Base-by-base conservation (phyloP, 1,140 invertebrate species). In the Limonius californicus region DNA sequence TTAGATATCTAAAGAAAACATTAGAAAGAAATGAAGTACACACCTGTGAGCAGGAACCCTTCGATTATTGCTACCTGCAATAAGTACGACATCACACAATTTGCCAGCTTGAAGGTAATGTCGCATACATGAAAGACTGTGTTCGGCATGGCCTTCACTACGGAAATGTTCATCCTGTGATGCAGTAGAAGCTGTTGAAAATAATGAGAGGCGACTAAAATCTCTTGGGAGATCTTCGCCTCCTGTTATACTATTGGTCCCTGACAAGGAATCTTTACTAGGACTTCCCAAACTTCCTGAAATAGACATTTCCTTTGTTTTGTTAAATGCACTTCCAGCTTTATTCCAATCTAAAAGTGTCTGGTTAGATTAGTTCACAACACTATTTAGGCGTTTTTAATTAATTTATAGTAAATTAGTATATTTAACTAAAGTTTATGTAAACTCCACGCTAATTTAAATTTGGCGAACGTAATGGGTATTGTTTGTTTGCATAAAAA, bases 91-190 rank as follows among this genome's bases (percentile, higher is more conserved):
- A 81, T 93, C 90, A 69, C 88, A 91, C 56, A 94, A 78, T 74
- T 91, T 87, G 68, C 90, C 84, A 61, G 87, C 85, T 68, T 89
- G 83, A 56, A 91, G 85, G 78, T 92, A 94, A 43, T 82, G 79
- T 73, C 89, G 89, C 87, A 95, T 92, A 71, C 87, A 86, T 62
- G 84, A 85, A 42, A 95, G 79, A 71, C 91, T 90, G 19, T 81
- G 82, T 72, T 91, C 90, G 0, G 92, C 88, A 80, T 94, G 91
- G 65, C 88, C 87, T 67, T 85, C 82, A 72, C 87, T 88, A 61
- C 85, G 84, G 77, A 91, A 92, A 72, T 85, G 87, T 79, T 92
- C 91, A 74, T 92, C 89, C 67, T 85, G 85, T 1, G 79, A 78
- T 7, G 75, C 61, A 12, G 65, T 62, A 3, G 73, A 75, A 39